Conservation (phyloP, 2,888 invertebrate genomes). For the Ennomos erosarius region DNA sequence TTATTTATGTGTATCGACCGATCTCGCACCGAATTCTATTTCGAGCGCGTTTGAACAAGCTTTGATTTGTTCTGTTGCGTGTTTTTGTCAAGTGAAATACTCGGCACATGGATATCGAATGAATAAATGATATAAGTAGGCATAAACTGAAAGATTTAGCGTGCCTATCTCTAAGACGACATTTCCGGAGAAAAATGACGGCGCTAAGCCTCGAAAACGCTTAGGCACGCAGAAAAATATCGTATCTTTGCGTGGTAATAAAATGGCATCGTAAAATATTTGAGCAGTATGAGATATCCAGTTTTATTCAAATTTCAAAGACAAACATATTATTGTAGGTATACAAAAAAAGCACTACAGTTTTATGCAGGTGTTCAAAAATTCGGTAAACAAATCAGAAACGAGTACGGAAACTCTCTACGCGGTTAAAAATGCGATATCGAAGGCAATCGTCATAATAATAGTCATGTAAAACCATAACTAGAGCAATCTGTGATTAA, state of each 20-base stretch:
- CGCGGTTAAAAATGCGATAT: too few species aligned
- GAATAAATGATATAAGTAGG: slow-evolving; percentile 40
- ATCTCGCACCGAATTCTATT: slow-evolving; percentile 31
- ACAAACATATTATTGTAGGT: too few species aligned
- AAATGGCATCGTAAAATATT: slow-evolving; percentile 23
- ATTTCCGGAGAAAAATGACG: slow-evolving; percentile 33
- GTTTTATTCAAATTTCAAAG: too few species aligned
- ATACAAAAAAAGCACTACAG: too few species aligned
- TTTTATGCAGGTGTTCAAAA: too few species aligned
- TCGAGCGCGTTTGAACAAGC: slow-evolving; percentile 43
- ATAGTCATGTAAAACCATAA: too few species aligned
- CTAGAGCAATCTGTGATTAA: too few species aligned
- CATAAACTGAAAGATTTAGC: slow-evolving; percentile 31
- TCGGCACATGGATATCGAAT: slow-evolving; percentile 26
- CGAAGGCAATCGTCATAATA: too few species aligned
- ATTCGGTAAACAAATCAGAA: too few species aligned
- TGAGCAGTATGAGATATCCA: slow-evolving; percentile 12
- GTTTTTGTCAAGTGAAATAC: slow-evolving; percentile 40
- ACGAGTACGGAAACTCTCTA: too few species aligned
- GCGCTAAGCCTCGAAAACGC: slow-evolving; percentile 34
- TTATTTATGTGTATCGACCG: slow-evolving; percentile 60
- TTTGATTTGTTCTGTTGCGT: slow-evolving; percentile 43
- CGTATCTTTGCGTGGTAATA: slow-evolving; percentile 40
- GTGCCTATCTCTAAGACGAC: slow-evolving; percentile 27
- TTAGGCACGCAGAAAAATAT: slow-evolving; percentile 40